Base-by-base conservation (phyloP, 2,888 invertebrate genomes). In the Habrosyne pyritoides region DNA sequence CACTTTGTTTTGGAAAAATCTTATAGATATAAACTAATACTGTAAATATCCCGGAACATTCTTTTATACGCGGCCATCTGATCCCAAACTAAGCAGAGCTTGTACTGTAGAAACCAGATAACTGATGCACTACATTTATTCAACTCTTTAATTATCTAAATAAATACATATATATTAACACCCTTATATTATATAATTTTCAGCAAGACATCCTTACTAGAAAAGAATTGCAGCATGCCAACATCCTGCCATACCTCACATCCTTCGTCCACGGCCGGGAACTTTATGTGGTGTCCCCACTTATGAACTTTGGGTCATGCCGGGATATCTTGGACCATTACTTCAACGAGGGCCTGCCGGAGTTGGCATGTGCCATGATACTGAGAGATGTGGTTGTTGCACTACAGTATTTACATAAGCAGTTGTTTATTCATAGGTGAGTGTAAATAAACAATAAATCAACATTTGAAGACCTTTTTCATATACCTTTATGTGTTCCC, bases 241-340 rank as follows among this genome's bases (percentile, higher is more conserved):
- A 97, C 83, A 94, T 98, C 54, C 91, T 97, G 47, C 95, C 95
- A 24, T 96, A 96, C 78, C 88, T 95, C 65, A 95, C 95, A 30
- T 94, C 96, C 3, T 98, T 98, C 86, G 96, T 97, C 0, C 93
- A 94, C 56, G 95, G 95, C n/a, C 94, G 94, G 47, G 96, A 97
- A 79, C 91, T 98, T 30, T 97, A 95, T 85, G 94, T 96, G 6
- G 94, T 98, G 14, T 95, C 96, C 66, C 98, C 98, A 0, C 91
- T 97, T 10, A 96, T 97, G 96, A 95, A 95, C 24, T 97, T 95
- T 78, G 97, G 98, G 2, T 98, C 98, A 0, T 97, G 97, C 75
- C 93, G 95, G 59, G 96, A 97, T 79, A 93, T 98, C 64, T 92
- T 98, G 7, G 93, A 94, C 71, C 94, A 95, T 66, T 96, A 96